These are phyloP conservation scores for Smutsia gigantea DNA, from an alignment of 2,797 vertebrate species.

Conservation along the genomic window DNA sequence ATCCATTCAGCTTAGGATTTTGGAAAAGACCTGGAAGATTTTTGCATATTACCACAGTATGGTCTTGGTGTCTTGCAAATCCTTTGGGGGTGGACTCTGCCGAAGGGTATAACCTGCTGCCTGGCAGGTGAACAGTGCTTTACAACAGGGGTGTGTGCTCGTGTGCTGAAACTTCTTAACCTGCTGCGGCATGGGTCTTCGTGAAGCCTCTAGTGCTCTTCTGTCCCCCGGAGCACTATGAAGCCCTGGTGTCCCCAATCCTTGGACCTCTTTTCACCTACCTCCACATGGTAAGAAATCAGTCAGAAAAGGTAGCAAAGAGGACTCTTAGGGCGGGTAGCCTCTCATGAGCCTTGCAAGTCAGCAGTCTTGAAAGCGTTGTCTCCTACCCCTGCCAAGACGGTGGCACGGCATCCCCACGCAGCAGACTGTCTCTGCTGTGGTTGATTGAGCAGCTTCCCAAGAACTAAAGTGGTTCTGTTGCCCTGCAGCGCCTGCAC, in stretches of 20 bases:
- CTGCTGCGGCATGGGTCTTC: conserved; percentile 90
- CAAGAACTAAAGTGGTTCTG: background rate
- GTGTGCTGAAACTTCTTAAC: conserved; percentile 87
- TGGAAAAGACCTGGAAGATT: background rate
- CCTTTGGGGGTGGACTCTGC: background rate
- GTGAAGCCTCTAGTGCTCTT: conserved; percentile 94
- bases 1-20: background rate
- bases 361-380: background rate
- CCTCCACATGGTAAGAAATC: conserved; percentile 92
- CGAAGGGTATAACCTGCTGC: too few relatives aligned
- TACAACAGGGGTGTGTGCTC: background rate
- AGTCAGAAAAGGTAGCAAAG: background rate
- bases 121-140: background rate
- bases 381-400: background rate
- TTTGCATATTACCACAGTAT: background rate
- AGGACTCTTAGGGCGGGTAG: background rate
- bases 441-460: background rate
- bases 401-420: background rate
- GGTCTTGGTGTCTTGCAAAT: background rate
- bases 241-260: conserved; percentile 94
- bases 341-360: background rate
- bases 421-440: background rate
- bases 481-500: background rate
- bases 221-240: conserved; percentile 94
- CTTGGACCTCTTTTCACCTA: conserved; percentile 94